Percentiles rank a stretch among this genome's conserved stretches.
phyloP scores from a whole-genome alignment of 92 coral and sea anemone species.

The Montipora capitata region DNA sequence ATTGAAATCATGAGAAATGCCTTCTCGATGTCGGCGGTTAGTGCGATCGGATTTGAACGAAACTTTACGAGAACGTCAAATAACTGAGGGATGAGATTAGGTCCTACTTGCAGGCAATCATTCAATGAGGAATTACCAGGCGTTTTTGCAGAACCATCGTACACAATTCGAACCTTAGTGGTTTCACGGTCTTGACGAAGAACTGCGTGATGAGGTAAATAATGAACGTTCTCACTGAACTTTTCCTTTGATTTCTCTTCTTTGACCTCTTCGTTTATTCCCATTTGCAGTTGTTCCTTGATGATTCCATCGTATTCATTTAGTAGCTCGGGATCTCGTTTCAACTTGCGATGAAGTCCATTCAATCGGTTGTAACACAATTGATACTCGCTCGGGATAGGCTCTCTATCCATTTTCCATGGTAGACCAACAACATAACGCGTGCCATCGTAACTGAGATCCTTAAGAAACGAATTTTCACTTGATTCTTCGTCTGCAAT shows the following conservation, averaged over 20 bases:
- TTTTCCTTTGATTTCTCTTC: neutral
- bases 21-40: slow-evolving; percentile 12
- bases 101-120: slow-evolving; percentile 29
- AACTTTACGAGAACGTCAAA: slow-evolving; percentile 36
- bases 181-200: neutral
- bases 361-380: slow-evolving; percentile 53
- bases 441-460: slow-evolving; percentile 44
- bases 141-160: slow-evolving; percentile 19
- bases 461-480: slow-evolving; percentile 28
- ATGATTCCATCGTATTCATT: slow-evolving; percentile 52
- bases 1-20: slow-evolving; percentile 4
- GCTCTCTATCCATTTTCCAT: no score
- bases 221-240: slow-evolving; percentile 6
- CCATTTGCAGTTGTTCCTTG: slow-evolving; percentile 42
- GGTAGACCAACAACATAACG: no score
- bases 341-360: slow-evolving; percentile 59
- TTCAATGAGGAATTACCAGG: slow-evolving; percentile 4
- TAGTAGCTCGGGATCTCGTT: slow-evolving; percentile 58
- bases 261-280: slow-evolving; percentile 50
- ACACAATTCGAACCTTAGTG: neutral
- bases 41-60: slow-evolving; percentile 12
- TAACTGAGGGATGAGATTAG: slow-evolving; percentile 30
- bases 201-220: slow-evolving; percentile 11
- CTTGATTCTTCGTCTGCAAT: neutral
- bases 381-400: slow-evolving; percentile 47